Evolutionary conservation across 2,113 vertebrate species (phyloP).

Genomic region (Scomber japonicus): DNA sequence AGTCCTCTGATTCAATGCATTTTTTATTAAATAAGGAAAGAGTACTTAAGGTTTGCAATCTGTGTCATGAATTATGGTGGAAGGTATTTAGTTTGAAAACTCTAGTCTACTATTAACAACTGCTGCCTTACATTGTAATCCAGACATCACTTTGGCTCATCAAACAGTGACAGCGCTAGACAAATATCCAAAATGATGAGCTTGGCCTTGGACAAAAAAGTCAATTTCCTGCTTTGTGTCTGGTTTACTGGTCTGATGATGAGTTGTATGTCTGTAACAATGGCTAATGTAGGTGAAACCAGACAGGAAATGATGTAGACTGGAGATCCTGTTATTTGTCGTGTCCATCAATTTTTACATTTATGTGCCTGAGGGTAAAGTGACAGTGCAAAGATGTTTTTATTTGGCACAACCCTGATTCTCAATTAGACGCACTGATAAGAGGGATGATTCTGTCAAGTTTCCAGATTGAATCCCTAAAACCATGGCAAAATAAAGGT

Average conservation of each 20-base stretch:
- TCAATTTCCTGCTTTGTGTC: constrained; percentile 49
- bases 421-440: background rate
- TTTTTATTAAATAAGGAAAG: background rate
- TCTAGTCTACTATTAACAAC: background rate
- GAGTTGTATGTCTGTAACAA: constrained; percentile 1
- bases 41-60: background rate
- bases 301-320: constrained; percentile 43
- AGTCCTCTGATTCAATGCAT: background rate
- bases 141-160: constrained; percentile 23
- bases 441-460: background rate
- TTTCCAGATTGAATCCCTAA: background rate
- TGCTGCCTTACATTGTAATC: constrained; percentile 4
- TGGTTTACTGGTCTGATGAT: constrained; percentile 40
- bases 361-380: constrained; percentile 13
- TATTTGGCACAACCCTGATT: background rate
- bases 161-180: constrained; percentile 17
- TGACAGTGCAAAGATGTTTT: constrained; percentile 10
- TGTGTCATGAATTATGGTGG: background rate
- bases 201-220: constrained; percentile 34
- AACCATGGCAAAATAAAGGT: background rate
- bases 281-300: constrained; percentile 39
- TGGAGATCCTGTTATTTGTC: constrained; percentile 42
- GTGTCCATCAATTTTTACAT: constrained; percentile 20
- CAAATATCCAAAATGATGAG: constrained; percentile 22
- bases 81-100: background rate